Percentiles rank a stretch among this genome's conserved stretches.
phyloP scores from a whole-genome alignment of 2,113 vertebrate genomes.

The Triplophysa dalaica region DNA sequence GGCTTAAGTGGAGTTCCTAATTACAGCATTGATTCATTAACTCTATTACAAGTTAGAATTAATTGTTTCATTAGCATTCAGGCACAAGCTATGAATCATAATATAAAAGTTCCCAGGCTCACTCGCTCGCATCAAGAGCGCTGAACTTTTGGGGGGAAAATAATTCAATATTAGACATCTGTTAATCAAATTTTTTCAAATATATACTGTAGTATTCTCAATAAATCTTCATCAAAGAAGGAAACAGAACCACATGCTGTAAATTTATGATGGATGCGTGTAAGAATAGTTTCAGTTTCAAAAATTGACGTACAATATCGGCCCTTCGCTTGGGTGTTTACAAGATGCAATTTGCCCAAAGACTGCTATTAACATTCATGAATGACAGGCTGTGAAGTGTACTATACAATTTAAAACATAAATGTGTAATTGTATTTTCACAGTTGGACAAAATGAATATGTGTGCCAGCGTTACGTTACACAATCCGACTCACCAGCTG shows the following conservation, averaged over 20 bases:
- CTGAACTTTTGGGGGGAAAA: conserved; percentile 38
- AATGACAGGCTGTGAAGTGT: conserved; percentile 16
- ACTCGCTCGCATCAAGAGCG: conserved; percentile 49
- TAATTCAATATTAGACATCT: conserved; percentile 35
- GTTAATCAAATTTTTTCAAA: conserved; percentile 37
- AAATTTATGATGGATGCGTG: neutral
- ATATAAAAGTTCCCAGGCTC: conserved; percentile 52
- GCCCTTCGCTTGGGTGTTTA: neutral
- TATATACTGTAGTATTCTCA: conserved; percentile 18
- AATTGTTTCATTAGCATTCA: conserved; percentile 72
- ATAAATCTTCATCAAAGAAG: conserved; percentile 11
- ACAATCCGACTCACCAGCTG: conserved; percentile 63
- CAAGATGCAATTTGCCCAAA: conserved; percentile 5
- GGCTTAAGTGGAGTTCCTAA: conserved; percentile 59
- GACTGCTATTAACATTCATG: conserved; percentile 12
- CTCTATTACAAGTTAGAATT: conserved; percentile 67
- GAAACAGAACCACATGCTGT: neutral
- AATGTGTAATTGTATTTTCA: neutral
- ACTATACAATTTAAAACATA: neutral
- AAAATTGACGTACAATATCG: conserved; percentile 1
- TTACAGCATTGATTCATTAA: conserved; percentile 72
- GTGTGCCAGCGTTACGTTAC: neutral
- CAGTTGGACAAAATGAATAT: neutral
- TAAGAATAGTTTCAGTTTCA: conserved; percentile 1
- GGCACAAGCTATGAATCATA: conserved; percentile 69